Percentiles rank a stretch among this genome's conserved stretches.
Evolutionary conservation across 2,113 vertebrate species (phyloP).

Genomic region (Lathamus discolor): DNA sequence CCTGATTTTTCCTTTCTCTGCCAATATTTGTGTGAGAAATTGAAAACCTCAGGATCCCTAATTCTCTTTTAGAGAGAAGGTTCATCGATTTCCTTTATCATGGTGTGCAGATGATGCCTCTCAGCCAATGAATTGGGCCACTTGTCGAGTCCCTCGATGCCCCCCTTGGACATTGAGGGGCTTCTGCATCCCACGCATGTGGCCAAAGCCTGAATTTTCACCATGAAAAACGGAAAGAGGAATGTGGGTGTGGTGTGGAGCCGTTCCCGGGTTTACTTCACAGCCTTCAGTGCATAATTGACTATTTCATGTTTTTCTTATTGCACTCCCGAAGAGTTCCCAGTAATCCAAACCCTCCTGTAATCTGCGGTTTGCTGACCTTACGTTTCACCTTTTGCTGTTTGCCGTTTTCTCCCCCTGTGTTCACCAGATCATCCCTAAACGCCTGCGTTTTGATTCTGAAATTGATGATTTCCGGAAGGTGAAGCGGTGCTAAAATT

Average conservation of each 20-base stretch:
- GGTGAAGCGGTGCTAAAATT: neutral
- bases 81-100: neutral
- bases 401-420: neutral
- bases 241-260: neutral
- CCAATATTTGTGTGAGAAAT: fast-evolving
- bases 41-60: fast-evolving
- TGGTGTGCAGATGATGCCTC: neutral
- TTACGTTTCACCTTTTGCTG: neutral
- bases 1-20: neutral
- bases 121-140: fast-evolving
- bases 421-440: neutral
- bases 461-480: neutral
- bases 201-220: neutral
- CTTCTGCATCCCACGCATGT: neutral
- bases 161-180: fast-evolving
- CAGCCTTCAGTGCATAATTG: neutral
- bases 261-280: neutral
- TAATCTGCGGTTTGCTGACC: neutral
- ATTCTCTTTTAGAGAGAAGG: fast-evolving
- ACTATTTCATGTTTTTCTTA: neutral
- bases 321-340: neutral
- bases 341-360: neutral
- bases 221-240: neutral
- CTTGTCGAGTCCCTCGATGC: fast-evolving
- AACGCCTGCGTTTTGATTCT: neutral